These are phyloP conservation scores for Manis crassicaudata DNA, from an alignment of 2,797 vertebrate species.

Conservation along the genomic window DNA sequence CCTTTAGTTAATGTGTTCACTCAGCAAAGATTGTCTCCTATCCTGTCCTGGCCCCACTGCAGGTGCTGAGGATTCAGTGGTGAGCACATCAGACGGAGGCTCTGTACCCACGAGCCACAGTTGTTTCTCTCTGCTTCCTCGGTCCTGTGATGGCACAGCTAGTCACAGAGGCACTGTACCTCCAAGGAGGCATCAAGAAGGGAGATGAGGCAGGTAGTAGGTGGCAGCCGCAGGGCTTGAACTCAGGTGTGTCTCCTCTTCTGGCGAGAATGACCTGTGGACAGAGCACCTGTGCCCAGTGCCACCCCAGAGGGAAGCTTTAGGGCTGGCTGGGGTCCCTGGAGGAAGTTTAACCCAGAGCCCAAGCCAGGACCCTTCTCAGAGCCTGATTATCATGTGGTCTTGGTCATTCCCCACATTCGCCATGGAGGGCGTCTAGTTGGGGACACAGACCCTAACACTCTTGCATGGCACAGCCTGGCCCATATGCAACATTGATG, in stretches of 20 bases:
- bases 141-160: neutral
- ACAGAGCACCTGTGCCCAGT: accelerated
- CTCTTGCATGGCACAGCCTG: neutral
- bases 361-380: neutral
- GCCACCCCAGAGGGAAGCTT: neutral
- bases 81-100: neutral
- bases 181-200: accelerated
- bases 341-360: too few species aligned
- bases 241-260: neutral
- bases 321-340: neutral
- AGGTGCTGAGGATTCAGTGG: accelerated
- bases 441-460: neutral
- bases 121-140: neutral
- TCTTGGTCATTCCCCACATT: neutral
- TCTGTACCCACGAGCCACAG: neutral
- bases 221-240: neutral
- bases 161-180: accelerated
- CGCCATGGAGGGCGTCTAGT: neutral
- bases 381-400: neutral
- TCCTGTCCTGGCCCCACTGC: accelerated
- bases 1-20: accelerated
- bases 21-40: accelerated
- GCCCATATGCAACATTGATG: accelerated
- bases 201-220: neutral
- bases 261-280: neutral